Base-by-base conservation (phyloP, 2,113 vertebrate genomes). In the Lagopus muta region DNA sequence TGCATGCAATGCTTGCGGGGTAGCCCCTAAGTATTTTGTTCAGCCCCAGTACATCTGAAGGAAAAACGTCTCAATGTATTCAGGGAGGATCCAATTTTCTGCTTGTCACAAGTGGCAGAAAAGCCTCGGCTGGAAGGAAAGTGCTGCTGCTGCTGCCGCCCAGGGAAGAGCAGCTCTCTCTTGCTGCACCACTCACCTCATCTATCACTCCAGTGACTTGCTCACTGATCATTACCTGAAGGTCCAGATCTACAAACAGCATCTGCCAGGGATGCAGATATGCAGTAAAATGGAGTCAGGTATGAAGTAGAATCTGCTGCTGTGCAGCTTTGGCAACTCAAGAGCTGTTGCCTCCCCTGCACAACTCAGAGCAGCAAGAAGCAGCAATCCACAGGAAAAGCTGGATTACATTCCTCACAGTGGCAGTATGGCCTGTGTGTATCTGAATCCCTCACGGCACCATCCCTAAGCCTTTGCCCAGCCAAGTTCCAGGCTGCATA, bases 21-120 rank as follows among this genome's bases (percentile, higher is more conserved):
- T 73, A 77, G 78, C 77, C 75, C 32, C 66, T 30, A 85, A 82
- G 75, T 77, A 20, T 92, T 93, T 87, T 90, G 77, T 90, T 94
- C 94, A 71, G 54, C 82, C 50, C 14, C 71, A 79, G 45, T 25
- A 66, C 24, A 73, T 74, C 89, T 40, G 52, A 81, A 89, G 77
- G 64, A 72, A 93, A 92, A 90, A 75, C 0, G 14, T 58, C 54
- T 78, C 61, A 72, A 94, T 40, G 11, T 45, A 61, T 84, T 87
- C 62, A 70, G 47, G 28, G 40, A 60, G 50, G 25, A 42, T 54
- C 71, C 57, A 69, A 0, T 38, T 84, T 67, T 87, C 74, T 1
- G 1, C 54, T 79, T 61, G 43, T 67, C 2, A 0, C 48, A 42
- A 18, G 6, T 1, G 5, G 65, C 67, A 82, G 74, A 67, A 65